These are phyloP conservation scores for Daphoenositta chrysoptera DNA, from an alignment of 2,113 vertebrate species.

Conservation along the genomic window DNA sequence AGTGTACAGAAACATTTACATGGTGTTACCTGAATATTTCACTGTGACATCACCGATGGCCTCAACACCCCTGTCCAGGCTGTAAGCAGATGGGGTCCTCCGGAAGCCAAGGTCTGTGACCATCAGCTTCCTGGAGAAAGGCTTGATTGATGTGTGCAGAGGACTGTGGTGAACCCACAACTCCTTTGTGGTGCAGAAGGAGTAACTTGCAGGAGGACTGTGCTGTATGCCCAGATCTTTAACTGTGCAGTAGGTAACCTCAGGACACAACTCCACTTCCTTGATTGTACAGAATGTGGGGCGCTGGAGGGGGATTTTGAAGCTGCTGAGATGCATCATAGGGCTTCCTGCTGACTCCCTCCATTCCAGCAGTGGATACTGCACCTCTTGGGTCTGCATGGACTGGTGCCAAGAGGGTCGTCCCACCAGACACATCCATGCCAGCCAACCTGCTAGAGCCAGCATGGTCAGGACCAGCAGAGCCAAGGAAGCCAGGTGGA, in stretches of 20 bases:
- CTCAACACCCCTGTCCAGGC: not conserved
- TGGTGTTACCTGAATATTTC: not conserved
- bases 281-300: constrained; percentile 32
- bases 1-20: not conserved
- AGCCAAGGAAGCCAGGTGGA: not conserved
- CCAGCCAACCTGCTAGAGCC: not conserved
- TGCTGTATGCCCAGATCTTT: not conserved
- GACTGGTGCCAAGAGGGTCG: not conserved
- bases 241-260: constrained; percentile 24
- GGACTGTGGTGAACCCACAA: not conserved
- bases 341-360: not conserved
- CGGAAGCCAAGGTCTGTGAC: not conserved
- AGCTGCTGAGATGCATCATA: not conserved
- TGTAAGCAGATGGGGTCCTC: constrained; percentile 3
- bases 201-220: not conserved
- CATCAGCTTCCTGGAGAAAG: not conserved
- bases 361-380: not conserved
- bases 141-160: not conserved
- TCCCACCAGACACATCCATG: not conserved
- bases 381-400: not conserved
- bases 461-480: not conserved
- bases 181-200: constrained; percentile 44
- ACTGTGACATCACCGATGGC: not conserved
- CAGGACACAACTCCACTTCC: constrained; percentile 28
- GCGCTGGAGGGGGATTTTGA: not conserved